phyloP scores from a whole-genome alignment of 2,797 vertebrate species.

The Arrhamphus sclerolepis region DNA sequence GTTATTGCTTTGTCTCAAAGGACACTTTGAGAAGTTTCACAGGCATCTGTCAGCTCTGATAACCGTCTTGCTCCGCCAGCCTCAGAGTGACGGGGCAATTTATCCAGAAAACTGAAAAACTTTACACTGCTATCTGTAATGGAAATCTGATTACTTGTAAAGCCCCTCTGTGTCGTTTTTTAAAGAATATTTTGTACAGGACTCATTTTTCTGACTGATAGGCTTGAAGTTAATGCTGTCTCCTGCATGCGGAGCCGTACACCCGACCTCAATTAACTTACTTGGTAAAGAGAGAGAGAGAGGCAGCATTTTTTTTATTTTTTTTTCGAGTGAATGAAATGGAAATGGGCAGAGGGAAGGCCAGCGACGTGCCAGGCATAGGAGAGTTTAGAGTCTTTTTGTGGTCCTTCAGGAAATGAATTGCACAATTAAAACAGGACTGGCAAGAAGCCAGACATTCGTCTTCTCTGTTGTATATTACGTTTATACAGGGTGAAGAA shows the following conservation, averaged over 20 bases:
- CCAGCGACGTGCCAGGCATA: slow-evolving; percentile 34
- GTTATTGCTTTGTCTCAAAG: slow-evolving; percentile 11
- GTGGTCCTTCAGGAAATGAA: slow-evolving; percentile 41
- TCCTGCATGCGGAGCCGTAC: slow-evolving; percentile 40
- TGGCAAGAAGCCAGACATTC: slow-evolving; percentile 32
- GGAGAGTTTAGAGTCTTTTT: slow-evolving; percentile 27
- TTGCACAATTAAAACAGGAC: slow-evolving; percentile 60
- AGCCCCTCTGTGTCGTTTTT: slow-evolving; percentile 23
- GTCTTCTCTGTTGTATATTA: slow-evolving; percentile 1
- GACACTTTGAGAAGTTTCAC: too few species aligned
- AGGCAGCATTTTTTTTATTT: too few species aligned
- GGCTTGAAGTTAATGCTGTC: slow-evolving; percentile 48
- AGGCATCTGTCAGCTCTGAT: slow-evolving; percentile 22
- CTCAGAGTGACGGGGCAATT: slow-evolving; percentile 55
- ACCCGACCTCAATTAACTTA: slow-evolving; percentile 64
- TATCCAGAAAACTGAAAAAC: slow-evolving; percentile 32
- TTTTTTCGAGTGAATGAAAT: slow-evolving; percentile 20
- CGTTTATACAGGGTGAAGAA: too few species aligned
- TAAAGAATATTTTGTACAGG: slow-evolving; percentile 29
- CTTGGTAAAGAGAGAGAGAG: slow-evolving; percentile 32
- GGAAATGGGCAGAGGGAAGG: slow-evolving; percentile 32
- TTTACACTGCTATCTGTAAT: slow-evolving; percentile 56
- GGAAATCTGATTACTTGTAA: slow-evolving; percentile 58
- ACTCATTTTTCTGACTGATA: slow-evolving; percentile 39
- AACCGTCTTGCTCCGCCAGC: slow-evolving; percentile 20